Conservation (phyloP, 2,113 vertebrate genomes). For the Antechinus stuartii region DNA sequence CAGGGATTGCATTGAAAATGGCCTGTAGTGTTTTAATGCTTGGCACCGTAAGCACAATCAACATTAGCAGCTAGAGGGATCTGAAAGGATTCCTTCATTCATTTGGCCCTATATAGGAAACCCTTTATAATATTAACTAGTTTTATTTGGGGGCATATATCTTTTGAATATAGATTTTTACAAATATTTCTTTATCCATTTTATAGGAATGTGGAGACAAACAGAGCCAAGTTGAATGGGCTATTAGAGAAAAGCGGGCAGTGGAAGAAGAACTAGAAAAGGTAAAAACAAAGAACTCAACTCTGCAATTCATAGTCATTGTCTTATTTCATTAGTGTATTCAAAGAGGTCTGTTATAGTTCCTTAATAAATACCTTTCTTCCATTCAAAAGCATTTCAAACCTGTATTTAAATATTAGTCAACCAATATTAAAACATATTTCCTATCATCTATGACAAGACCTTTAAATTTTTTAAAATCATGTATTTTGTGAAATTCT, state of each 20-base stretch:
- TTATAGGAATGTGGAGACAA: conserved; percentile 94
- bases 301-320: conserved; percentile 29
- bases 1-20: not conserved
- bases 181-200: conserved; percentile 46
- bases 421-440: not conserved
- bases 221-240: conserved; percentile 90
- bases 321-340: conserved; percentile 29
- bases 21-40: not conserved
- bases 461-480: conserved; percentile 41
- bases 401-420: not conserved
- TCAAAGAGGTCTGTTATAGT: conserved; percentile 8
- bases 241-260: conserved; percentile 91
- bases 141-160: not conserved
- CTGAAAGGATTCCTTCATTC: not conserved
- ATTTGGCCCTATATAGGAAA: not conserved
- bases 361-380: conserved; percentile 39
- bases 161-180: conserved; percentile 38
- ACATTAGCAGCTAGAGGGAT: not conserved
- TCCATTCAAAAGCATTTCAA: conserved; percentile 21
- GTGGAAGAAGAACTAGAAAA: conserved; percentile 95
- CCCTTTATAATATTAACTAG: not conserved
- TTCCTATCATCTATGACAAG: not conserved
- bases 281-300: conserved; percentile 83
- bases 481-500: conserved; percentile 30
- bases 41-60: not conserved